Conservation (phyloP, 2,113 vertebrate species). For the Tylochromis polylepis region DNA sequence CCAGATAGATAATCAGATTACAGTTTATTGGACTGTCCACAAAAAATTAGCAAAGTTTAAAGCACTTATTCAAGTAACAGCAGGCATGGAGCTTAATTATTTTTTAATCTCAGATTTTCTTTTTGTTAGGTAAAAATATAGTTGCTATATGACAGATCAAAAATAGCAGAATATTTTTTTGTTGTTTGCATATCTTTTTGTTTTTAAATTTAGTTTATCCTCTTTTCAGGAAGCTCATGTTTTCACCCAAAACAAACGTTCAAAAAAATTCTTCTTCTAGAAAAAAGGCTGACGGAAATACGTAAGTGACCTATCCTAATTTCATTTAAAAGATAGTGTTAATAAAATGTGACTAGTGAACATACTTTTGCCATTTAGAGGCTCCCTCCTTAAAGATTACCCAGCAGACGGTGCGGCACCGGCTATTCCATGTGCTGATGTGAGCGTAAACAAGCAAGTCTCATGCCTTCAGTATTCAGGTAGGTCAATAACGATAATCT, state of each 20-base stretch:
- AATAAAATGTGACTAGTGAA: not conserved
- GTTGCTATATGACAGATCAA: not conserved
- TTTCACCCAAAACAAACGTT: conserved; percentile 74
- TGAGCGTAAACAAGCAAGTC: conserved; percentile 56
- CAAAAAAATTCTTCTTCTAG: conserved; percentile 46
- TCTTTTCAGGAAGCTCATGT: conserved; percentile 74
- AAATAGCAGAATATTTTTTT: not conserved
- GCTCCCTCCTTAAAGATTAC: conserved; percentile 69
- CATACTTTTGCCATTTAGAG: conserved; percentile 35
- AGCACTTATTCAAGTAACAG: not conserved
- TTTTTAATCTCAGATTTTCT: not conserved
- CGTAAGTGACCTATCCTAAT: conserved; percentile 51
- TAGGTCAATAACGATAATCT: conserved; percentile 27
- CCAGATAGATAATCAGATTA: not conserved
- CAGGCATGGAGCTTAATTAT: not conserved
- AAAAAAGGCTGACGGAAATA: conserved; percentile 37
- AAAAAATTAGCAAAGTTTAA: not conserved
- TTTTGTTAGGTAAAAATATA: not conserved
- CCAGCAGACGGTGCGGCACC: conserved; percentile 68
- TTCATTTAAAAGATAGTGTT: not conserved
- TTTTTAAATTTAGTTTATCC: not conserved
- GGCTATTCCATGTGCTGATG: conserved; percentile 22
- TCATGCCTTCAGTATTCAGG: conserved; percentile 80
- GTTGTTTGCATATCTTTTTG: not conserved
- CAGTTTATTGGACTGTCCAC: not conserved